Percentiles rank a stretch among this genome's conserved stretches.
Conservation (phyloP, 2,113 vertebrate genomes). For the Xenopus tropicalis region DNA sequence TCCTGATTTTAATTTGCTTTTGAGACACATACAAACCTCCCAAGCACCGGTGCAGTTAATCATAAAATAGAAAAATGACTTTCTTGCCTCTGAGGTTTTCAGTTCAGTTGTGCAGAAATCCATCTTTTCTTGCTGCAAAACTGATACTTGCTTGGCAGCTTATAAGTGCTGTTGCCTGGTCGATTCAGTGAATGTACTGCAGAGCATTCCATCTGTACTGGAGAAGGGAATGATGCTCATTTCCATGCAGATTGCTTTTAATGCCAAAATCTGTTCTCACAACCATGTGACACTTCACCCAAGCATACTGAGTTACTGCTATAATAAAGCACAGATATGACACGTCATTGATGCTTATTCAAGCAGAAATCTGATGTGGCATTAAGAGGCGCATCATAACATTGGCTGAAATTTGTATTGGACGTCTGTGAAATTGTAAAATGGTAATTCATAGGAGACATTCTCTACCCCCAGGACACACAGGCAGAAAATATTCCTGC, state of each 20-base stretch:
- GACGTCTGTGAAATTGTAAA: slow-evolving; percentile 18
- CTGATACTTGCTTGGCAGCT: slow-evolving; percentile 3
- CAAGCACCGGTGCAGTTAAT: slow-evolving; percentile 8
- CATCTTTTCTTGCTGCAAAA: background rate
- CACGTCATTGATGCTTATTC: slow-evolving; percentile 21
- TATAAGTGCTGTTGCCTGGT: background rate
- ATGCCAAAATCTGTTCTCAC: slow-evolving; percentile 9
- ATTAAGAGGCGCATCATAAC: slow-evolving; percentile 18
- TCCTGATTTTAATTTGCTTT: slow-evolving; percentile 8
- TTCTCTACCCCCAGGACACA: background rate
- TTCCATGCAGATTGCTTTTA: slow-evolving; percentile 8
- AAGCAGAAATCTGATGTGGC: background rate
- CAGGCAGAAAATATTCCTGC: slow-evolving; percentile 3
- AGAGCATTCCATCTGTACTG: slow-evolving; percentile 16
- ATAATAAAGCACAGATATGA: background rate
- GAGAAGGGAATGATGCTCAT: background rate
- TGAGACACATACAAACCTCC: background rate
- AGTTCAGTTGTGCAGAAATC: background rate
- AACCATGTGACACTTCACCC: slow-evolving; percentile 7
- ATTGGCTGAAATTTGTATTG: slow-evolving; percentile 23
- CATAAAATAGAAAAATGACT: slow-evolving; percentile 11
- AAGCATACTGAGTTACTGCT: background rate
- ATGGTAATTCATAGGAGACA: background rate
- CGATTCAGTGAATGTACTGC: slow-evolving; percentile 1
- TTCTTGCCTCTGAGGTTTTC: slow-evolving; percentile 3